Evolutionary conservation across 1,140 invertebrate genomes (phyloP).

Genomic region (Ceratina calcarata): DNA sequence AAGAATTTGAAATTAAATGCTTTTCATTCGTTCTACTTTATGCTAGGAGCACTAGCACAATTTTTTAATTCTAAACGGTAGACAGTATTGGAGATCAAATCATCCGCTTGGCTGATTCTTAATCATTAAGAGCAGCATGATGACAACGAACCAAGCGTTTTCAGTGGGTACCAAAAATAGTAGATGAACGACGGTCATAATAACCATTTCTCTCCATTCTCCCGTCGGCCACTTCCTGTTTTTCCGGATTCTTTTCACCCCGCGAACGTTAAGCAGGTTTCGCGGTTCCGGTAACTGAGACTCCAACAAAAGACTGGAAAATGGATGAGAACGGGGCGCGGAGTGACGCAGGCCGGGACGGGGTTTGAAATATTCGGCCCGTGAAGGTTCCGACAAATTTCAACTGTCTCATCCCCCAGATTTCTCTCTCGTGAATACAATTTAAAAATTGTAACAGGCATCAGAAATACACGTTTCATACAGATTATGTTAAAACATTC

Average conservation of each 20-base stretch:
- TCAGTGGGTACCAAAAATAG: not conserved
- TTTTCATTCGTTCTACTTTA: too few relatives aligned
- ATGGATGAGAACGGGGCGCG: conserved; percentile 51
- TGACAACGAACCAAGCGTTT: not conserved
- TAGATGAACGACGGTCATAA: not conserved
- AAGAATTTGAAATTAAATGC: too few relatives aligned
- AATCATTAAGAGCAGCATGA: not conserved
- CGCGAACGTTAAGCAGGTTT: conserved; percentile 14
- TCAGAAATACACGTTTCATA: too few relatives aligned
- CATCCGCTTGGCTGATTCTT: not conserved
- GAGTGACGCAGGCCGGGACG: conserved; percentile 40
- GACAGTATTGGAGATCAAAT: not conserved
- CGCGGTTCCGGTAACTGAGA: conserved; percentile 6
- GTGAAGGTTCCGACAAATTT: conserved; percentile 60
- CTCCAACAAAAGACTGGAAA: conserved; percentile 46
- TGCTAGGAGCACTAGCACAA: too few relatives aligned
- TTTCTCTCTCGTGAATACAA: too few relatives aligned
- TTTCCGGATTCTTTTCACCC: not conserved
- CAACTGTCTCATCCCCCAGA: not conserved
- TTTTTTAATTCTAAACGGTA: not conserved
- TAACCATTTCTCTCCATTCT: not conserved
- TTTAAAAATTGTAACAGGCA: too few relatives aligned
- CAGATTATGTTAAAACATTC: too few relatives aligned
- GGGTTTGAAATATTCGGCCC: conserved; percentile 58
- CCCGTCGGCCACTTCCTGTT: not conserved